Conservation (phyloP, 2,113 vertebrate genomes). For the Xiphias gladius region DNA sequence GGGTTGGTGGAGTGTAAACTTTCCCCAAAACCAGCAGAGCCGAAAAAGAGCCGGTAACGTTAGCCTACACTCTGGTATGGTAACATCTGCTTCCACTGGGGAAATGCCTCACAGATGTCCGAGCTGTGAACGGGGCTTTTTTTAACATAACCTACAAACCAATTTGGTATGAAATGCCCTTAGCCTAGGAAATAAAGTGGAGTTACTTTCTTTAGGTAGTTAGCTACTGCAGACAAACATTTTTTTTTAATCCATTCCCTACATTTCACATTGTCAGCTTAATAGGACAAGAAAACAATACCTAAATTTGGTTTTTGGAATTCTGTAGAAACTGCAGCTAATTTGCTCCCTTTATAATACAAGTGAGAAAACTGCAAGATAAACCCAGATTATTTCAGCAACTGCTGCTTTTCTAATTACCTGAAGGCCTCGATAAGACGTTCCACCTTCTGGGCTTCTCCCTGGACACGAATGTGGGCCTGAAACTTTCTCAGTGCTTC, state of each 20-base stretch:
- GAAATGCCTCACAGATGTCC: neutral
- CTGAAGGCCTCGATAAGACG: slow-evolving; percentile 97
- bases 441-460: slow-evolving; percentile 98
- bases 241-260: neutral
- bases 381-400: neutral
- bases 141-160: neutral
- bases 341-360: neutral
- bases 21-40: neutral
- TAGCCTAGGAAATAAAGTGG: neutral
- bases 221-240: neutral
- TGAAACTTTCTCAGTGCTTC: slow-evolving; percentile 98
- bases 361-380: neutral
- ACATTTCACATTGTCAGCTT: neutral
- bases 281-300: neutral
- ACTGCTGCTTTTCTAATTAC: slow-evolving; percentile 73
- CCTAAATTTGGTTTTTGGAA: neutral
- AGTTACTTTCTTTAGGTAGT: neutral
- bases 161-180: no score
- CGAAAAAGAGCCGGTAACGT: neutral
- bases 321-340: neutral
- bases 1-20: neutral
- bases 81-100: neutral
- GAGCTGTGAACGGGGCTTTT: neutral
- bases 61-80: neutral
- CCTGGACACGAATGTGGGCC: slow-evolving; percentile 97